Conservation (phyloP, 2,113 vertebrate genomes). For the Caloenas nicobarica region DNA sequence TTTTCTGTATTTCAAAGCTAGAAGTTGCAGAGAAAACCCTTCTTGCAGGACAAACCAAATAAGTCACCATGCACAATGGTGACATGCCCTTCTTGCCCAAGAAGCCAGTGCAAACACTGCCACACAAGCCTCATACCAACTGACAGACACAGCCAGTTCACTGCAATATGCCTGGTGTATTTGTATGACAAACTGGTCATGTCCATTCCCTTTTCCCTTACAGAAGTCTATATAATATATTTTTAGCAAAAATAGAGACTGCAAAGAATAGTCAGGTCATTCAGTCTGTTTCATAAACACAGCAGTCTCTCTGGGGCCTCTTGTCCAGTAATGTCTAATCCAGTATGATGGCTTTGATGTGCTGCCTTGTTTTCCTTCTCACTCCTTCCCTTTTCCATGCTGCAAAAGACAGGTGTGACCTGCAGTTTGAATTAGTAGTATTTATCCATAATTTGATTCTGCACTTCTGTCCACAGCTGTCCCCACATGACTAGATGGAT, state of each 20-base stretch:
- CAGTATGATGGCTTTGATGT: neutral
- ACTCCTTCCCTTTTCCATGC: neutral
- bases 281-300: neutral
- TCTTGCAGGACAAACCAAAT: neutral
- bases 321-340: neutral
- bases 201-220: neutral
- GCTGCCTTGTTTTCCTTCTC: neutral
- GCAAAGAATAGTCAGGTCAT: neutral
- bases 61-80: too few relatives aligned
- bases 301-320: accelerated
- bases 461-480: neutral
- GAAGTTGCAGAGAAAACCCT: neutral
- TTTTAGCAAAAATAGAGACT: neutral
- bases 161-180: neutral
- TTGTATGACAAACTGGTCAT: neutral
- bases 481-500: neutral
- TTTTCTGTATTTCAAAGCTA: neutral
- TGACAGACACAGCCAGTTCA: neutral
- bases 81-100: neutral
- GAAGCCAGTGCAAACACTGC: neutral
- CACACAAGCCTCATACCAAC: neutral
- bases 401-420: neutral
- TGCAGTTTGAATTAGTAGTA: neutral
- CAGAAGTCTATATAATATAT: neutral
- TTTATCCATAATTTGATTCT: neutral